Base-by-base conservation (phyloP, 2,888 invertebrate species). In the Pegoplata infirma region DNA sequence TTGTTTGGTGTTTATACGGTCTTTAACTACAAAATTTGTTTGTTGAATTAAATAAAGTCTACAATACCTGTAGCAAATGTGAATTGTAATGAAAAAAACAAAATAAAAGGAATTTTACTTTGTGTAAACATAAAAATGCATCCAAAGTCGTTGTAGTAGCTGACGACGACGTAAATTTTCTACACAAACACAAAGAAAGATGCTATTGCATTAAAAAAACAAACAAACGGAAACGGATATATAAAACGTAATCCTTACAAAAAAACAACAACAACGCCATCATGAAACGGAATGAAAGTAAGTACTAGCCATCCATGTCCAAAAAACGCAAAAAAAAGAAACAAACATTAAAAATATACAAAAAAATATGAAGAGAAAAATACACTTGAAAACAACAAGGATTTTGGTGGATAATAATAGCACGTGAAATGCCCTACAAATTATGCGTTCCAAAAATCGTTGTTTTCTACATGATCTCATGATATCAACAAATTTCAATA, bases 241-340 rank as follows among this genome's bases (percentile, higher is more conserved):
- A 84, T 84, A 84, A 84, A 84, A 82, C 83, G 81, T 84, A 84
- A 84, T 84, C 84, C 84, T 82, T 75, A 63, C 77, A 80, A 63
- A 32, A 58, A 49, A 51, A 55, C 59, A 53, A 46, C 44, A 63
- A 71, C 81, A 76, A 81, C 80, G 77, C 67, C 58, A 75, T 68
- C 58, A 74, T 61, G 75, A 80, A 83, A 77, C 76, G 80, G 76
- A 75, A 51, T 53, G 58, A 59, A 73, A 72, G 19, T 66, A 68
- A 53, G 69, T 69, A 56, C 28, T 63, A 49, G 55, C 49, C 28
- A 40, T 51, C 49, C 28, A 40, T 51, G 68, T 63, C 68, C 47
- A 36, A 59, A 51, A 51, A 25, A 51, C 10, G 53, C 5, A 49
- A 49, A 14, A 47, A 64, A 16, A 10, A 40, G 47, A 46, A 47